Evolutionary conservation across 1,140 invertebrate species (phyloP), one percentile per base, ranked within the genome.

Genomic region (Cydia amplana): DNA sequence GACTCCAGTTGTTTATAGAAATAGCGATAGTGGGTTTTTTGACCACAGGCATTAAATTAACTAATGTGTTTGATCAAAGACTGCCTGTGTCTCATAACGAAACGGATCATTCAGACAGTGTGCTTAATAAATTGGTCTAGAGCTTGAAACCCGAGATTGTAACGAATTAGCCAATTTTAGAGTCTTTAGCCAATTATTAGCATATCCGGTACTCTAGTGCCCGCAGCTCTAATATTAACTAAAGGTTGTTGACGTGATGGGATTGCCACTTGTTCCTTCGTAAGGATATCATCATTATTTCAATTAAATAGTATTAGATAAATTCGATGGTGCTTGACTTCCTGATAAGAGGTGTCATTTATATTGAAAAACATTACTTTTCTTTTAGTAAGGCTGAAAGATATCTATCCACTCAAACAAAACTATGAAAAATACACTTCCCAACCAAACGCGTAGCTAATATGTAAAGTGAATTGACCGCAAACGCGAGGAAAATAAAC

Each of bases 171-270:
- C 77, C 80, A 86, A 86, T 84, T 82, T 81, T 79, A 78, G 76
- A 78, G 74, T 82, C 72, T 85, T 87, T 84, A 88, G 87, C 78
- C 87, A 88, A 88, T 89, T 90, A 88, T 90, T 89, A 87, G 83
- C 85, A 85, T 88, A 87, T 90, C 88, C 88, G 88, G 87, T 76
- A 79, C 82, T 87, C 83, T 79, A 77, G 70, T 75, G 74, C 78
- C 79, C 80, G 76, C 78, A 82, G 79, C 87, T 84, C 80, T 83
- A 80, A 88, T 87, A 70, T 43, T 51, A 32, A 23, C 25, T 73
- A 73, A 73, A 55, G 40, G 43, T 23, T 43, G 18, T 73, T 51
- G 40, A 25, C 36, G 70, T 72, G 43, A 46, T 60, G 49, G 25
- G 40, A 46, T 60, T 23, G 23, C 43, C 14, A 49, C 14, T 73